Conservation (phyloP, 2,888 invertebrate genomes). For the Hirudinaria manillensis region DNA sequence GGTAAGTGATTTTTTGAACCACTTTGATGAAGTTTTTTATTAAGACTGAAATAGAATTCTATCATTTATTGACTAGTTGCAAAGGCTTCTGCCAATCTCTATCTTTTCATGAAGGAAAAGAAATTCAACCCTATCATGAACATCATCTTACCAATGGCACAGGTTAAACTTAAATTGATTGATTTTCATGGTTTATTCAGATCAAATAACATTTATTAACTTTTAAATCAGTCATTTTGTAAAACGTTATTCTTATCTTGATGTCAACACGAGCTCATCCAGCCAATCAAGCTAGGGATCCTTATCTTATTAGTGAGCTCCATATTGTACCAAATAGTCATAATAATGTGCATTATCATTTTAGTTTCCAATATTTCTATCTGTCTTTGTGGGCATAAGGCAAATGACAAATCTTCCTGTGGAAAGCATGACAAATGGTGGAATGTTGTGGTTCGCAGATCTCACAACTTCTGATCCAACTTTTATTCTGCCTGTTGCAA, state of each 20-base stretch:
- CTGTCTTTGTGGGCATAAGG: conserved; percentile 80
- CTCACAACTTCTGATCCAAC: conserved; percentile 83
- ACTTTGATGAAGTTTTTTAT: neutral
- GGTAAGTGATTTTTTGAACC: conserved; percentile 49
- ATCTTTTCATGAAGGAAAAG: conserved; percentile 74
- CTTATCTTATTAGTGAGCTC: too few species aligned
- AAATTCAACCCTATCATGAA: conserved; percentile 74
- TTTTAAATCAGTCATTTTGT: too few species aligned
- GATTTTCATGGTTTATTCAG: neutral
- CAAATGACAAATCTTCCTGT: conserved; percentile 84
- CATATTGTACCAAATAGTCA: too few species aligned
- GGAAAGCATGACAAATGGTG: conserved; percentile 72
- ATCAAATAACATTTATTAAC: neutral
- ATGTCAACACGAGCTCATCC: too few species aligned
- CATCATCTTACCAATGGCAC: conserved; percentile 58
- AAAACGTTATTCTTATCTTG: too few species aligned
- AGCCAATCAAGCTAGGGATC: too few species aligned
- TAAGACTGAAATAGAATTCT: neutral
- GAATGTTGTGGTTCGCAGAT: conserved; percentile 85
- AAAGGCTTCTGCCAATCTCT: conserved; percentile 70
- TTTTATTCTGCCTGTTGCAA: conserved; percentile 77
- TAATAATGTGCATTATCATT: too few species aligned
- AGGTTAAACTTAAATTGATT: conserved; percentile 44
- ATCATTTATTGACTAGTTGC: conserved; percentile 58
- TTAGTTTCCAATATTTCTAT: conserved; percentile 77